Base-by-base conservation (phyloP, 2,888 invertebrate genomes). In the Pterostichus madidus region DNA sequence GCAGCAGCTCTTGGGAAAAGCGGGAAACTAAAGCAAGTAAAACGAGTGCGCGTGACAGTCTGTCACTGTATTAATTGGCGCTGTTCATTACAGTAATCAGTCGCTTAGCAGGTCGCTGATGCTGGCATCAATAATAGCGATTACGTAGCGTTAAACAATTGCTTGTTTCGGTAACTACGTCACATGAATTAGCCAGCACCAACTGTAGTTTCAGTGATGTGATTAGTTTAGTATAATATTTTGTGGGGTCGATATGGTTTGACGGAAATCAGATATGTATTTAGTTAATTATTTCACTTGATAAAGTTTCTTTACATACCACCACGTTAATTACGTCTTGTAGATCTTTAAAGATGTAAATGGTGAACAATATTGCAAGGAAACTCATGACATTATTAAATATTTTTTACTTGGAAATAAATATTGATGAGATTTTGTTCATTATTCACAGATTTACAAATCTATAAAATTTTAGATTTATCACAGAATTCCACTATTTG, bases 11-110 rank as follows among this genome's bases (percentile, higher is more conserved):
- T 49, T 10, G 11, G 49, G 49, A 49, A 49, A 5, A 59, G 24
- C 6, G 3, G 2, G 46, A 11, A 24, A 46, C 44, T 44, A 73
- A 46, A 46, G 49, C 49, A 73, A 46, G 73, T 24, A 73, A 73
- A 73, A 46, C 15, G 49, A 46, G 17, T 44, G 31, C 73, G 15
- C 15, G 17, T 44, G 79, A 53, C 71, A 80, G 46, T 80, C 46
- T 80, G 80, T 68, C 68, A 52, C 52, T 15, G 64, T 68, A 80
- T 80, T 80, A 80, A 80, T 80, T 80, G 52, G 35, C 10, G n/a
- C 15, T 80, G 80, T 80, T 80, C 64, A 80, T 80, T 68, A 68
- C 24, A 35, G 68, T 80, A 61, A 80, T 80, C 80, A 80, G 52
- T 80, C 49, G 44, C n/a, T 15, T 17, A 44, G 71, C 71, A 15